Base-by-base conservation (phyloP, 1,140 invertebrate genomes). In the Nylanderia fulva region DNA sequence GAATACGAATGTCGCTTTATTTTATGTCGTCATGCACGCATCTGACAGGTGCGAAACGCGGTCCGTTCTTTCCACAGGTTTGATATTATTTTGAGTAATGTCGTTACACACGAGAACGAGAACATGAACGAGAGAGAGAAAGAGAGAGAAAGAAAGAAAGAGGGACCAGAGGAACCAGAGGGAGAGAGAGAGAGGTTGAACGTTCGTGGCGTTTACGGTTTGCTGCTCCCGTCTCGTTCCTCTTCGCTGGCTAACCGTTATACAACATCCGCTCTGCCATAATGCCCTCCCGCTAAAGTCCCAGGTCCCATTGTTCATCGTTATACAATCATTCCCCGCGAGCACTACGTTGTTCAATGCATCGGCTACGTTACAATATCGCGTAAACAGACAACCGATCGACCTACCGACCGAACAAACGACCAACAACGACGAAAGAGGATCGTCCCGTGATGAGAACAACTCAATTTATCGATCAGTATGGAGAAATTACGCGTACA, bases 181-280 rank as follows among this genome's bases (percentile, higher is more conserved):
- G 85, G 74, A 83, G 21, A 39, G n/a, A 85, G 58, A 86, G 77
- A 79, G 77, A 86, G 86, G 85, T 85, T 72, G 85, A 91, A 88
- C 87, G 86, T 75, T 90, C 60, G 87, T 87, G 82, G 90, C 86
- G 86, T 92, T 93, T 90, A 93, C 91, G 91, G 92, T 88, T 92
- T 92, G 92, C 87, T 92, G 91, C 86, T 89, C 88, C 87, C 88
- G 87, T 89, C 85, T 90, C 90, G 92, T 93, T 93, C 92, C 92
- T 92, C 92, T 93, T 93, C 90, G 92, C 90, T 93, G 92, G 80
- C 88, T 93, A 92, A 92, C 92, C 92, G 92, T 93, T 93, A 93
- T 93, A 92, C 92, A 93, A 93, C 92, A 93, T 93, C 92, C 92
- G 92, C 85, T 93, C 90, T 90, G 77, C 90, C 93, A 92, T 92